Evolutionary conservation across 2,888 invertebrate species (phyloP).

Genomic region (Zygaena filipendulae): DNA sequence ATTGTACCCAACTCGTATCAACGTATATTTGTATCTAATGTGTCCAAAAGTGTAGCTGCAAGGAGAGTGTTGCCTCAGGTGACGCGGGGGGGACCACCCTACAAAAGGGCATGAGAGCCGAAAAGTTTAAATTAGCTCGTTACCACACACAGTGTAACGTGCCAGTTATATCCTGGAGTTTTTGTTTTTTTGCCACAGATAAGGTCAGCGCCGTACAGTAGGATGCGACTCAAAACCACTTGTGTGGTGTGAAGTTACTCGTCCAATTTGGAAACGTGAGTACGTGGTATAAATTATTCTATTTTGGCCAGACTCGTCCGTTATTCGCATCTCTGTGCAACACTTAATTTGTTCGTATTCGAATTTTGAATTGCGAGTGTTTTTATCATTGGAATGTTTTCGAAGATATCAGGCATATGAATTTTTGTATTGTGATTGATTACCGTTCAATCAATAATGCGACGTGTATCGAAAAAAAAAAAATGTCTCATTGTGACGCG

Average conservation of each 20-base stretch:
- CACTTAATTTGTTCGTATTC: no score
- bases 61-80: constrained; percentile 52
- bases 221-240: constrained; percentile 39
- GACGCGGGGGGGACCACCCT: constrained; percentile 27
- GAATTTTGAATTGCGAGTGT: no score
- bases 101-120: constrained; percentile 41
- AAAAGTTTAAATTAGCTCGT: constrained; percentile 70
- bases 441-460: constrained; percentile 25
- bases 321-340: no score
- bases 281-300: constrained; percentile 50
- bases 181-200: constrained; percentile 56
- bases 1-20: no score
- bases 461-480: constrained; percentile 31
- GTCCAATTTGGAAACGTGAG: no score
- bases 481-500: constrained; percentile 47
- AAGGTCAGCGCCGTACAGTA: constrained; percentile 51
- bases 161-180: constrained; percentile 46
- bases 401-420: no score
- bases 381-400: no score
- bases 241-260: constrained; percentile 45
- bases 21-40: no score
- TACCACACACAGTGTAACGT: constrained; percentile 53
- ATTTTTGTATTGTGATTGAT: no score
- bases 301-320: no score
- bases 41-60: constrained; percentile 40